Base-by-base conservation (phyloP, 1,140 invertebrate species). In the Diabrotica virgifera region DNA sequence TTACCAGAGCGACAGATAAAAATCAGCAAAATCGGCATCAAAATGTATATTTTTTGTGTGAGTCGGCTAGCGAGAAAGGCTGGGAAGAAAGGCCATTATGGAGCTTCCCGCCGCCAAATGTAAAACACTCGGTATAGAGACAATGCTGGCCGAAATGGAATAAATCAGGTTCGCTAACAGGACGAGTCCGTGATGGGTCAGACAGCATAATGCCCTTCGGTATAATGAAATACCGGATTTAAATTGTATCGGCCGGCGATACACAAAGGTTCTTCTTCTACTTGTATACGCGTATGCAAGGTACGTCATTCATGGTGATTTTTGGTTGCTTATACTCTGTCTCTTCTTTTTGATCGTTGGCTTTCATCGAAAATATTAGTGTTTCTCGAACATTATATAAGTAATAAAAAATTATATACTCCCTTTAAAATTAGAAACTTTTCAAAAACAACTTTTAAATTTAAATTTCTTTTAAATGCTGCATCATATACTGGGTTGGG, bases 171-270 rank as follows among this genome's bases (percentile, higher is more conserved):
- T 37, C 58, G 58, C 46, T 59, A 59, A 59, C 58, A 59, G 58
- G 58, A 59, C 58, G 38, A 59, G 58, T 38, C 38, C 38, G 58
- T 59, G 58, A 59, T 59, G 58, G 58, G 46, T 50, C 58, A 59
- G 58, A 59, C 58, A 59, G 58, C 58, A 59, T 59, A 59, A 59
- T 59, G 58, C 58, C 38, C 58, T 59, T 46, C 40, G 40, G 58
- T 38, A 59, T 59, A 59, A 59, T 59, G 58, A 59, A 59, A 59
- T 59, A 59, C 36, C 38, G 58, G 58, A 59, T 59, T 59, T 59
- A 59, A 59, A 59, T 59, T 59, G 58, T 59, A 59, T 59, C 58
- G 58, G 58, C 9, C 58, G 58, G 58, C 46, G 38, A 13, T 14
- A 59, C 14, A 59, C 58, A 59, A 59, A 46, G 40, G 40, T 46